These are phyloP conservation scores for Napeogenes sylphis DNA, from an alignment of 2,888 invertebrate genomes.

Conservation along the genomic window DNA sequence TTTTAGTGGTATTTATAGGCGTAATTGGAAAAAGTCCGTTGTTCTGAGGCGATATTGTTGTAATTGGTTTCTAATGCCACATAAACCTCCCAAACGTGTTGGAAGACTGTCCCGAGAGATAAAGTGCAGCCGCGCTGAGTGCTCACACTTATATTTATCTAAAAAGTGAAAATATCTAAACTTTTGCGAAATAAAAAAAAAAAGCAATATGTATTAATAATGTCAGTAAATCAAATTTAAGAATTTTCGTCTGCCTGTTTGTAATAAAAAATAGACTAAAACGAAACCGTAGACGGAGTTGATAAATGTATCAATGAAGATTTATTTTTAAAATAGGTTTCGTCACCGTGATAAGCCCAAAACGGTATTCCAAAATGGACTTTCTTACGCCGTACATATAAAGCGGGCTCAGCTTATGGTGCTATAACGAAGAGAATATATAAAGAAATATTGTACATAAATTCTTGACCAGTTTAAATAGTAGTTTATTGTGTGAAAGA, in stretches of 20 bases:
- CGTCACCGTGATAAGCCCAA: too few relatives aligned
- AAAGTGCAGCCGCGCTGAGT: slow-evolving; percentile 54
- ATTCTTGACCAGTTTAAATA: neutral
- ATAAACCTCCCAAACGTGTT: slow-evolving; percentile 78
- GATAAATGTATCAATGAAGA: neutral
- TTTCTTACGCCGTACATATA: too few relatives aligned
- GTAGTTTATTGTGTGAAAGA: neutral
- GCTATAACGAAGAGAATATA: neutral
- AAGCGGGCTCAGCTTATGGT: too few relatives aligned
- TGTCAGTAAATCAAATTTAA: too few relatives aligned
- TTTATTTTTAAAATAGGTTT: too few relatives aligned
- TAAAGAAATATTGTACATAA: neutral
- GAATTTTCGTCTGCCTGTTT: neutral
- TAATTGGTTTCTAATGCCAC: slow-evolving; percentile 79
- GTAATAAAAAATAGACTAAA: too few relatives aligned
- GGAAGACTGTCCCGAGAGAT: slow-evolving; percentile 71
- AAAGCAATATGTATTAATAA: too few relatives aligned
- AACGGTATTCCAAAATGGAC: too few relatives aligned
- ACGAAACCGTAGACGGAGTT: too few relatives aligned
- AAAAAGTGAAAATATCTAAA: slow-evolving; percentile 1
- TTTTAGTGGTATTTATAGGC: slow-evolving; percentile 24
- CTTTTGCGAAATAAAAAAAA: neutral
- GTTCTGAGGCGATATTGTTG: slow-evolving; percentile 51
- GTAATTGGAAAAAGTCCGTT: slow-evolving; percentile 30
- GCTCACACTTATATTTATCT: slow-evolving; percentile 45